Evolutionary conservation across 53 echinoderm and acorn worm species (phyloP).

Genomic region (Luidia sarsii): DNA sequence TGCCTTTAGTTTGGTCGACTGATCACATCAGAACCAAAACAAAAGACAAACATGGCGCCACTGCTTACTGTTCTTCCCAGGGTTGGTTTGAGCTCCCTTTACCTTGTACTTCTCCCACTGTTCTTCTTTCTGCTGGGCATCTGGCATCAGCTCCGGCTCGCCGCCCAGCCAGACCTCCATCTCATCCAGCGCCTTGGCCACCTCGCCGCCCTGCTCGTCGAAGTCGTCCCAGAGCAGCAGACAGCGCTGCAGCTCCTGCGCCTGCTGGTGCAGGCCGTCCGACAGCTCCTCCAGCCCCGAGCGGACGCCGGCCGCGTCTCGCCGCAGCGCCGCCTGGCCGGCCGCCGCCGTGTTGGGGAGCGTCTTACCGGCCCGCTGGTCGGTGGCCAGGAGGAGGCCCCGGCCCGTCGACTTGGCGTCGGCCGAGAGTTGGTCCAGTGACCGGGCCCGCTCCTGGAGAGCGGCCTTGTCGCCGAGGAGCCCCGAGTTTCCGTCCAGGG

Average conservation of each 20-base stretch:
- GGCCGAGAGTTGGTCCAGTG: conserved; percentile 37
- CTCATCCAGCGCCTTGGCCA: conserved; percentile 38
- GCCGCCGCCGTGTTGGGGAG: conserved; percentile 59
- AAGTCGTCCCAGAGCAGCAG: conserved; percentile 57
- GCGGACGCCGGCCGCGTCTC: conserved; percentile 12
- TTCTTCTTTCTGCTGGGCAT: conserved; percentile 42
- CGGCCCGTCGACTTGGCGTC: conserved; percentile 57
- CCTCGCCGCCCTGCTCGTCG: conserved; percentile 50
- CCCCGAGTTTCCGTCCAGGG: conserved; percentile 27
- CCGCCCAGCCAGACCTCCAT: conserved; percentile 25
- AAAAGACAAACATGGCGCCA: no score
- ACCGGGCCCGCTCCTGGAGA: conserved; percentile 49
- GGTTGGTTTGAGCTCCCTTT: no score
- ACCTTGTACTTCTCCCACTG: conserved; percentile 71
- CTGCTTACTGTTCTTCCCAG: no score
- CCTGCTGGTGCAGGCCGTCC: conserved; percentile 12
- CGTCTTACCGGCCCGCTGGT: conserved; percentile 58
- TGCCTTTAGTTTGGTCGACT: no score
- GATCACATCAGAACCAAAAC: no score
- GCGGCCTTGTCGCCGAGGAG: conserved; percentile 59
- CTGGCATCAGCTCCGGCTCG: conserved; percentile 54
- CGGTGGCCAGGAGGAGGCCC: conserved; percentile 54
- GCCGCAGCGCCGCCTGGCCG: conserved; percentile 60
- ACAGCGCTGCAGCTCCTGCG: conserved; percentile 35
- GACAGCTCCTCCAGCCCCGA: conserved; percentile 33